Base-by-base conservation (phyloP, 2,113 vertebrate genomes). In the Takifugu bimaculatus region DNA sequence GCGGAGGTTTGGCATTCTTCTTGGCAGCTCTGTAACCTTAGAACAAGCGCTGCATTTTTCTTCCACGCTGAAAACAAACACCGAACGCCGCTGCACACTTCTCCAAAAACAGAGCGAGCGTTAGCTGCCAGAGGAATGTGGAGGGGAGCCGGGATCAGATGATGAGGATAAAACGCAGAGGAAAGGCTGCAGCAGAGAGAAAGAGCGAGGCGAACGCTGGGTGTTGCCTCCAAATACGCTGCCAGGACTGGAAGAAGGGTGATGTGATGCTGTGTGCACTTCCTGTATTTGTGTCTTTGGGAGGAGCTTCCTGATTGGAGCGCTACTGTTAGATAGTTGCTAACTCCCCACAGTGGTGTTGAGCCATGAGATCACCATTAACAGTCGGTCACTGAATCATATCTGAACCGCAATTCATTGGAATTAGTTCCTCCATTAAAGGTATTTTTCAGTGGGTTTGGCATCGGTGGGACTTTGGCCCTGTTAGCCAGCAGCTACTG, bases 281-380 rank as follows among this genome's bases (percentile, higher is more conserved):
- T 84, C 79, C 71, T 79, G 57, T 65, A 3, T 80, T 80, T 78
- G 75, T 82, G 68, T 68, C 65, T 74, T 56, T 48, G 68, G 83
- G 77, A 85, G 83, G 75, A 79, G 81, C 70, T 85, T 88, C 85
- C 83, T 84, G 81, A 75, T 75, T 83, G 68, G 57, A 66, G 72
- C 61, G 44, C 57, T 29, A 59, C 65, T 68, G 63, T 4, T 28
- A 58, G 72, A 72, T 64, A 48, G 66, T 70, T 59, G 59, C 51
- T 66, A 67, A 72, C 68, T 78, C 70, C 76, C 62, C 2, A 20
- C 47, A 3, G 27, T 66, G 64, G 70, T 63, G 57, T 26, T 5
- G 84, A 39, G 35, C 35, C 35, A 39, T 32, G 29, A 80, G 77
- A 59, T 88, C 74, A 87, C 32, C 14, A 10, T 11, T 4, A 15